Base-by-base conservation (phyloP, 2,888 invertebrate species). In the Cyaniris semiargus region DNA sequence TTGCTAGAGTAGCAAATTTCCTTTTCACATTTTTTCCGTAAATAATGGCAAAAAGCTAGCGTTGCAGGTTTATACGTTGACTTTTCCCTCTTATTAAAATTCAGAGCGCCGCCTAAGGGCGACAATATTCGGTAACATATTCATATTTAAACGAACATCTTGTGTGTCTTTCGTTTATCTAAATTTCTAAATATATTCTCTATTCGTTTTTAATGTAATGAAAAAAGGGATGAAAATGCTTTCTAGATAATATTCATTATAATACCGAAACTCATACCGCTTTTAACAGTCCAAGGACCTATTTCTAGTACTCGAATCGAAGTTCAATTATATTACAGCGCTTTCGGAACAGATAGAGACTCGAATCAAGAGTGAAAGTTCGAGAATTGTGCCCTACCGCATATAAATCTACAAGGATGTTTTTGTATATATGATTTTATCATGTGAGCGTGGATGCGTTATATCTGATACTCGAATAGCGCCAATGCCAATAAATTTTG, bases 81-180 rank as follows among this genome's bases (percentile, higher is more conserved):
- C 76, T 77, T 76, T 77, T 77, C 76, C 48, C 48, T 74, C 18
- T 53, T 74, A 74, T 74, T 74, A 74, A 74, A 74, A 74, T 74
- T 74, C 74, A 74, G 48, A 53, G 44, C 71, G 71, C 34, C 15
- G 74, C 74, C 74, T 27, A 23, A 74, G 74, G 74, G 74, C 44
- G 74, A 27, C 74, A 74, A 74, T 74, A 77, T 78, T 76, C 75
- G 74, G 78, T 75, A 70, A 72, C 76, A 66, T 78, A 79, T 78
- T 79, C 76, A 76, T 78, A 78, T 78, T 77, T 77, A 78, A 79
- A 74, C 75, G 44, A 66, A 76, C 79, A 78, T 78, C 78, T 77
- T 76, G 56, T 44, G 60, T 44, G 70, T 70, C 76, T 77, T 66
- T 66, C 27, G 66, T 66, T 66, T 66, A 66, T 66, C 15, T 66